Base-by-base conservation (phyloP, 2,888 invertebrate genomes). In the Heliconius charithonia region DNA sequence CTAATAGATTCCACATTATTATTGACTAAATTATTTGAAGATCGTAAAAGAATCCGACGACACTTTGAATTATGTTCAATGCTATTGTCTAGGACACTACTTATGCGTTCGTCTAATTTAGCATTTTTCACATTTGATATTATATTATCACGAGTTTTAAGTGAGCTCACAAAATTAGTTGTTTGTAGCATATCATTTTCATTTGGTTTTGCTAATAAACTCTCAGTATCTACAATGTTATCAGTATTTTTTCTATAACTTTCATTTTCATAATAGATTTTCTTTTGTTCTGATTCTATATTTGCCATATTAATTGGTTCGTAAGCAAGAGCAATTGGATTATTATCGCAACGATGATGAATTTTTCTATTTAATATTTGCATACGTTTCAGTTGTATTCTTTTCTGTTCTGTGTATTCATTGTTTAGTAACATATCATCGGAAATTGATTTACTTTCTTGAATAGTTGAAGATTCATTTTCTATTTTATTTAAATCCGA, bases 281-380 rank as follows among this genome's bases (percentile, higher is more conserved):
- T 19, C 4, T 45, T 65, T 74, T 63, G 13, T 22, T 65, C 37
- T 56, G 59, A 74, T 65, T 69, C 66, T 67, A 71, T 16, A 45
- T 78, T 81, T 63, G 41, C 37, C 22, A n/a, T 27, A 67, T 79
- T 77, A 63, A 85, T 81, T 41, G 92, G 89, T 59, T 83, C 79
- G 83, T 91, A 93, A 22, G 84, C 83, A 56, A 94, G 85, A 19
- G 92, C 87, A 79, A 94, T 94, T 0, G 90, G 85, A 67, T 87
- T 85, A 62, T 84, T 81, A 66, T 83, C 81, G 78, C 84, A 88
- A 27, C 81, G 81, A 83, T 89, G 87, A 65, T 80, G 85, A 76
- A 88, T 85, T 83, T 89, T 84, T 82, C 93, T 89, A 83, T 91
- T 91, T 29, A 92, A 80, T 82, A 94, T 88, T 63, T 88, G 87